Evolutionary conservation across 2,113 vertebrate genomes (phyloP).

Genomic region (Prunella himalayana): DNA sequence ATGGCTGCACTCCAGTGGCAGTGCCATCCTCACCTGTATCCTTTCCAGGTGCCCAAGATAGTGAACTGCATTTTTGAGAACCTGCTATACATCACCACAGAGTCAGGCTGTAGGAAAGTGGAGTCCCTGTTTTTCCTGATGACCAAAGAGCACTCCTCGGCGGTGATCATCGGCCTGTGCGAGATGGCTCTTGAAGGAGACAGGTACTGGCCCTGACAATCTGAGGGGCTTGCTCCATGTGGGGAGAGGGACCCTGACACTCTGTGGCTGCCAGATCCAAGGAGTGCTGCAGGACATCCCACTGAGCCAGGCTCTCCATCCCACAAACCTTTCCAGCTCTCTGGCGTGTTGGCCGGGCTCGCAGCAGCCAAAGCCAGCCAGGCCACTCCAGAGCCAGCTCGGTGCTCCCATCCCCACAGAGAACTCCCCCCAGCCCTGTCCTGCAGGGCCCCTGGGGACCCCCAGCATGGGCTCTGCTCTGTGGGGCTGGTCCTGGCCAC

Average conservation of each 20-base stretch:
- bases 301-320: background rate
- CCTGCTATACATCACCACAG: accelerated
- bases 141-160: accelerated
- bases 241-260: background rate
- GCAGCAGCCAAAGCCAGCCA: background rate
- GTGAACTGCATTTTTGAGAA: background rate
- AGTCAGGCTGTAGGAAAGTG: background rate
- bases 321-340: background rate
- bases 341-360: accelerated
- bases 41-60: background rate
- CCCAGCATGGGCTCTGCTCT: background rate
- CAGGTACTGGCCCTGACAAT: background rate
- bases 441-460: background rate
- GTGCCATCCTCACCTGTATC: background rate
- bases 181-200: background rate
- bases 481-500: background rate
- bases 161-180: background rate
- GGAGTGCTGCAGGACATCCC: background rate
- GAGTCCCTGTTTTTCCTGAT: background rate
- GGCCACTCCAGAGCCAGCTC: background rate
- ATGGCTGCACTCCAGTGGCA: background rate
- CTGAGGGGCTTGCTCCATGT: background rate
- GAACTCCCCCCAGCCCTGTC: background rate
- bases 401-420: background rate
- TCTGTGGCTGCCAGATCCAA: background rate